Conservation (phyloP, 23 tunicate genomes). For the Oikopleura vanhoeffeni region DNA sequence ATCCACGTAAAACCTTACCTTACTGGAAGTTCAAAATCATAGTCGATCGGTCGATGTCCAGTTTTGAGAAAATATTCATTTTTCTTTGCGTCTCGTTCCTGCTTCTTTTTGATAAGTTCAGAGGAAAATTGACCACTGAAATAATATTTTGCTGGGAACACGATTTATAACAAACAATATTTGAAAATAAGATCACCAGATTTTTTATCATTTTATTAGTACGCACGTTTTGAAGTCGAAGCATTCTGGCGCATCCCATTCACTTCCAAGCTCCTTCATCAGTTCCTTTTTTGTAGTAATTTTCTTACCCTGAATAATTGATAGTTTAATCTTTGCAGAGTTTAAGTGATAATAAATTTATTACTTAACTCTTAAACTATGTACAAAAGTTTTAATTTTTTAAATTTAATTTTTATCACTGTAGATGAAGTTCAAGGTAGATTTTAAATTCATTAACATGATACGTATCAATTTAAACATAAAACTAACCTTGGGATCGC, state of each 20-base stretch:
- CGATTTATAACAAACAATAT: too few relatives aligned
- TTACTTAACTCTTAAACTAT: too few relatives aligned
- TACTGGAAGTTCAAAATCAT: neutral
- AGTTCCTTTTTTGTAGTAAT: neutral
- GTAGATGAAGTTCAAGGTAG: too few relatives aligned
- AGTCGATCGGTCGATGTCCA: slow-evolving; percentile 1
- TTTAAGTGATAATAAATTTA: too few relatives aligned
- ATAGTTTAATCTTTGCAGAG: neutral
- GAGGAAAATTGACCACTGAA: neutral
- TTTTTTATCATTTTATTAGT: too few relatives aligned
- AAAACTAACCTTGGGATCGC: too few relatives aligned
- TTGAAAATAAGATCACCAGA: too few relatives aligned
- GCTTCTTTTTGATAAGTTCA: neutral
- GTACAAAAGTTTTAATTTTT: too few relatives aligned
- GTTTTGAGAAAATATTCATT: neutral
- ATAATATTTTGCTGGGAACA: too few relatives aligned
- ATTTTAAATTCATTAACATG: too few relatives aligned
- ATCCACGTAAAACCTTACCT: neutral
- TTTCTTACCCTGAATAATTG: neutral
- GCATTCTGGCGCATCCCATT: slow-evolving; percentile 14
- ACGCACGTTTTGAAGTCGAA: slow-evolving; percentile 8
- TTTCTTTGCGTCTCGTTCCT: neutral
- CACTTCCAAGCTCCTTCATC: neutral
- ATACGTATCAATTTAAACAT: too few relatives aligned
- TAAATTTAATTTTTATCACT: too few relatives aligned